phyloP scores from a whole-genome alignment of 92 coral and sea anemone species.

The Umimayanthus chanpuru region DNA sequence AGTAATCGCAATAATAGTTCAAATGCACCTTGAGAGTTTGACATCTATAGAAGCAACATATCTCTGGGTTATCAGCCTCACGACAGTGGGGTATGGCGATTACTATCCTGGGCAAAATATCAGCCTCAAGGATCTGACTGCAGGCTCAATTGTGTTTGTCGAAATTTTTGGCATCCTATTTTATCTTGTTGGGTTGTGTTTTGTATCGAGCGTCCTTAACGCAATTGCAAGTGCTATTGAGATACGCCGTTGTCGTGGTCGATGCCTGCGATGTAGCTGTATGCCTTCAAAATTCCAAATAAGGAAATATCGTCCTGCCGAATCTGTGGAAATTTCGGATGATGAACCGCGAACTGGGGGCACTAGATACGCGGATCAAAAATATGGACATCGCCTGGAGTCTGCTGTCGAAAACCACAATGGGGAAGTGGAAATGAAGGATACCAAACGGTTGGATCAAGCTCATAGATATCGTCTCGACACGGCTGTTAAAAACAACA shows the following conservation, averaged over 20 bases:
- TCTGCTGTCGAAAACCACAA: neutral
- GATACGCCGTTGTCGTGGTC: conserved; percentile 13
- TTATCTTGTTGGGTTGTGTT: conserved; percentile 23
- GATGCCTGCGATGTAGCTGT: conserved; percentile 15
- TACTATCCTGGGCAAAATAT: neutral
- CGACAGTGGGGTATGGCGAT: conserved; percentile 57
- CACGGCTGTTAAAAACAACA: neutral
- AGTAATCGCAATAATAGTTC: conserved; percentile 2
- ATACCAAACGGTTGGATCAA: no score
- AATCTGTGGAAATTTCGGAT: neutral
- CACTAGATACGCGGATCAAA: neutral
- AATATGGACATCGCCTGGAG: neutral
- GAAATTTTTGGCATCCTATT: neutral
- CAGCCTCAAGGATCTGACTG: neutral
- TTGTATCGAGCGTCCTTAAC: conserved; percentile 52
- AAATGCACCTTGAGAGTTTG: neutral
- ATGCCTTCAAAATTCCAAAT: conserved; percentile 12
- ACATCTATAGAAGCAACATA: conserved; percentile 44
- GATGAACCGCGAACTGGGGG: neutral
- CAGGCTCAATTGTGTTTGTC: neutral
- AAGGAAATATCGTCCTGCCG: neutral
- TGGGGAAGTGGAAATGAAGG: neutral
- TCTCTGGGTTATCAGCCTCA: conserved; percentile 43
- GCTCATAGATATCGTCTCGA: no score
- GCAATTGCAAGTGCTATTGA: conserved; percentile 37